phyloP scores from a whole-genome alignment of 2,888 invertebrate genomes.

The Brachynemurus nebulosus region DNA sequence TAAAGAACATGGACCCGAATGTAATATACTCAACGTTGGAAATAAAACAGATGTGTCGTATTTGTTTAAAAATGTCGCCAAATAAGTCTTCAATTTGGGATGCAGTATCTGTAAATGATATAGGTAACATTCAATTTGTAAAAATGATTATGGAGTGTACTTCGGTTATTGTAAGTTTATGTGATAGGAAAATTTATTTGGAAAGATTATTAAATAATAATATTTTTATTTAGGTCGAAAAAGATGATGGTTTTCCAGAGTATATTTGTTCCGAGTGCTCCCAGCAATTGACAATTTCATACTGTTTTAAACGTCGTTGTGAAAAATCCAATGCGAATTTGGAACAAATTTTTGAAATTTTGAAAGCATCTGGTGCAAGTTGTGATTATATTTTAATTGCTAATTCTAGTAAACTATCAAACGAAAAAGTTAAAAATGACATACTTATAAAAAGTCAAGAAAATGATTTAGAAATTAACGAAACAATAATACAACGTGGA shows the following conservation, averaged over 20 bases:
- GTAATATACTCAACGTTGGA: too few species aligned
- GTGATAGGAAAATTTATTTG: too few species aligned
- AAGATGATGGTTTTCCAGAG: conserved; percentile 20
- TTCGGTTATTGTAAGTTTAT: not conserved
- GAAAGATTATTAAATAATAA: not conserved
- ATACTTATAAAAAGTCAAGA: too few species aligned
- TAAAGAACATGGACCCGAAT: too few species aligned
- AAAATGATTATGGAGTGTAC: not conserved
- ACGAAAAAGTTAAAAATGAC: too few species aligned
- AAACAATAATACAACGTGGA: too few species aligned
- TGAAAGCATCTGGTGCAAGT: too few species aligned
- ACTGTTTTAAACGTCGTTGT: conserved; percentile 20
- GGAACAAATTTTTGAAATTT: conserved; percentile 16
- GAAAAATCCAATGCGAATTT: conserved; percentile 18
- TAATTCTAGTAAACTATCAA: too few species aligned
- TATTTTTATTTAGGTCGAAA: conserved; percentile 16
- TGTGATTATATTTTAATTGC: too few species aligned
- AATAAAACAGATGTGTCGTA: too few species aligned
- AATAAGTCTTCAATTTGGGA: not conserved
- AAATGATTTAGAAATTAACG: too few species aligned
- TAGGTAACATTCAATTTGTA: not conserved
- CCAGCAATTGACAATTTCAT: conserved; percentile 16
- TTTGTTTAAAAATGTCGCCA: not conserved
- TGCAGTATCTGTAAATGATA: not conserved
- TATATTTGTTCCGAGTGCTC: conserved; percentile 20